Evolutionary conservation across 35 echinoderm and acorn worm genomes (phyloP).

Genomic region (Anneissia japonica): DNA sequence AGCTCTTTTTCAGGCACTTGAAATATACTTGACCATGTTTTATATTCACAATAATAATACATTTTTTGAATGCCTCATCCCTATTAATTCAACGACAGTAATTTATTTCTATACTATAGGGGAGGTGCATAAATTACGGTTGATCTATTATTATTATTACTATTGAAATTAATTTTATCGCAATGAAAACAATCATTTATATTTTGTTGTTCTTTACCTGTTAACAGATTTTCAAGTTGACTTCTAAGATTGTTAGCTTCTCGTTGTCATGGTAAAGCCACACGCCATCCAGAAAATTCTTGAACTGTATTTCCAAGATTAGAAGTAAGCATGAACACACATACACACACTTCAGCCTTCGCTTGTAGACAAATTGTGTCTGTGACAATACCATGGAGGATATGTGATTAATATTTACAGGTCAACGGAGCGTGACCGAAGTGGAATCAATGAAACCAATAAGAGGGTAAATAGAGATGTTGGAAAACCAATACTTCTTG

Average conservation of each 20-base stretch:
- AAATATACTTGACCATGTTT: too few species aligned
- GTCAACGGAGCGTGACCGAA: not conserved
- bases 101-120: too few species aligned
- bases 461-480: not conserved
- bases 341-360: not conserved
- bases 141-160: too few species aligned
- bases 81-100: too few species aligned
- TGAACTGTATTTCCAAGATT: not conserved
- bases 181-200: too few species aligned
- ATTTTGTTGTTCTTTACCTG: not conserved
- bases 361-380: not conserved
- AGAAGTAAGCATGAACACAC: not conserved
- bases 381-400: not conserved
- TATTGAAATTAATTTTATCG: too few species aligned
- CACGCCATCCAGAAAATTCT: not conserved
- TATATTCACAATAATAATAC: too few species aligned
- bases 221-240: not conserved
- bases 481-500: not conserved
- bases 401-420: not conserved
- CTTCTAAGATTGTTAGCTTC: not conserved
- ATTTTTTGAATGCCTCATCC: too few species aligned
- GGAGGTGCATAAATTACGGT: too few species aligned
- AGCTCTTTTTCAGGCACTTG: too few species aligned
- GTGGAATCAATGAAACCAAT: not conserved
- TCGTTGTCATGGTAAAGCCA: not conserved